Conservation (phyloP, 2,113 vertebrate genomes). For the Benitochromis conjunctus region DNA sequence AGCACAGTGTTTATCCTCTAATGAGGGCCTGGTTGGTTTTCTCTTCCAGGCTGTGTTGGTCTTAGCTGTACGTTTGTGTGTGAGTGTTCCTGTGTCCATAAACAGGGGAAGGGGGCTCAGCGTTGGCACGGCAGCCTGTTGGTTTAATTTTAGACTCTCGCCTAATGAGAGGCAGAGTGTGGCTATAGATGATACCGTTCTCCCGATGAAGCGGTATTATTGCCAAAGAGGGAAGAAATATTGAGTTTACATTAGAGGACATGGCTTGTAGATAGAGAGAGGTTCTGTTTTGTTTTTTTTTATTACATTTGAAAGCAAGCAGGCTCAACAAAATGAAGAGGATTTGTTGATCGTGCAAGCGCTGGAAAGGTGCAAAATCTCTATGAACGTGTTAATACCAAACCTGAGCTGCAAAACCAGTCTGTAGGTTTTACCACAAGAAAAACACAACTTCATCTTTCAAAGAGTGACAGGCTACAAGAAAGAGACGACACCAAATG, state of each 20-base stretch:
- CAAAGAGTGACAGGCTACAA: neutral
- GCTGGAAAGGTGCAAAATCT: neutral
- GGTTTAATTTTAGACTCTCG: conserved; percentile 44
- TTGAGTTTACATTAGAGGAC: conserved; percentile 25
- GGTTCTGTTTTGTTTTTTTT: neutral
- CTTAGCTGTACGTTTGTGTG: neutral
- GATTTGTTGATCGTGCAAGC: neutral
- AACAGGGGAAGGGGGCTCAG: neutral
- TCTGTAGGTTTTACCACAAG: neutral
- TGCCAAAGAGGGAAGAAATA: conserved; percentile 8
- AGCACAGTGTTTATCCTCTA: conserved; percentile 4
- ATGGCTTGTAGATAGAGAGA: neutral
- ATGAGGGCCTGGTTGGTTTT: conserved; percentile 36
- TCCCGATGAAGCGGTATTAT: conserved; percentile 40
- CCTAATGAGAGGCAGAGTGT: conserved; percentile 42
- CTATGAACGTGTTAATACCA: neutral
- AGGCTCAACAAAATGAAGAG: neutral
- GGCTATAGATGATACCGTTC: conserved; percentile 9
- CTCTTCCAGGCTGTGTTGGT: conserved; percentile 17
- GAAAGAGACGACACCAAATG: neutral
- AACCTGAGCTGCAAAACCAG: neutral
- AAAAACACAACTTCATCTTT: neutral
- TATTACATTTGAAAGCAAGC: neutral
- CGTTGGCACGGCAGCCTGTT: conserved; percentile 8
- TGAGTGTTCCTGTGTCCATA: neutral